Evolutionary conservation across 2,797 vertebrate species (phyloP), one percentile per base, ranked within the genome.

Genomic region (Cryptoblepharus egeriae): DNA sequence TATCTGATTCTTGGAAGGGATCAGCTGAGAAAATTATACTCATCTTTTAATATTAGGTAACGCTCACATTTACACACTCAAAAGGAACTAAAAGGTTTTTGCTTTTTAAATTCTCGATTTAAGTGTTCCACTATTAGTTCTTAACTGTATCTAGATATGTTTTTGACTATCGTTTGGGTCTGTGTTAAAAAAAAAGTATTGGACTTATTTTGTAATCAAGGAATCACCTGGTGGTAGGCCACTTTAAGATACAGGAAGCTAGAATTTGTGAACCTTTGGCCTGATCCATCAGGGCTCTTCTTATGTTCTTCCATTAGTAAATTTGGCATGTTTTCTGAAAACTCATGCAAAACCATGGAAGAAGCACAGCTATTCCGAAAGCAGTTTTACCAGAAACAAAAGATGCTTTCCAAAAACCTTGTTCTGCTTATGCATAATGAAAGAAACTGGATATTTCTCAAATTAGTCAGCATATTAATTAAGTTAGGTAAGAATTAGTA

Each of bases 101-200:
- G 78, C 88, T 76, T n/a, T n/a, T n/a, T n/a, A n/a, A n/a, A n/a
- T n/a, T n/a, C n/a, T 85, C 79, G 65, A 37, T 78, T 49, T 86
- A 45, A 76, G 16, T 78, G 85, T 92, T 90, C 13, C 81, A 89
- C 75, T 70, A 89, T 84, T 72, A 82, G 0, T 81, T 83, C 85
- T 71, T 75, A 83, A 79, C 71, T 86, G 24, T 73, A 24, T 70
- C 28, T 61, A 73, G 4, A 82, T 87, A 75, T 91, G 73, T 35
- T 80, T 73, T 1, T 5, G 75, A 80, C 77, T 77, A 81, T 69
- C 77, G 80, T 87, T 68, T 68, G 15, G 52, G 85, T 80, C 39
- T 80, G 26, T 39, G 78, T 84, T 78, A n/a, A 78, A 88, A 86
- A 37, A 78, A 65, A 12, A 75, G 26, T 82, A 71, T 86, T 84